Conservation (phyloP, 2,113 vertebrate genomes). For the Hoplias malabaricus region DNA sequence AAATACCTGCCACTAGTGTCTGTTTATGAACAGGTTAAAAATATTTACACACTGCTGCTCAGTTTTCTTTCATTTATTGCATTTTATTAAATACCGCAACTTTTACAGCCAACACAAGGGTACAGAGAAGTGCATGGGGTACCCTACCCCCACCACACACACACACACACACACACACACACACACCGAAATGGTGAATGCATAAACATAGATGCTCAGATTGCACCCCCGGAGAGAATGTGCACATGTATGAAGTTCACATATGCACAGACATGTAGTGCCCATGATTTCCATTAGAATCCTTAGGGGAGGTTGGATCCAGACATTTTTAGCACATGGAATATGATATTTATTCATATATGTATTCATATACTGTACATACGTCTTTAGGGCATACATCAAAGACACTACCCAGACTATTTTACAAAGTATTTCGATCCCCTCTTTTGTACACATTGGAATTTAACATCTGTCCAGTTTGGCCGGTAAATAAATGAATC, state of each 20-base stretch:
- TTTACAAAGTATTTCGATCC: not conserved
- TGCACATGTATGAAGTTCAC: no score
- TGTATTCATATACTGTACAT: not conserved
- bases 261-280: not conserved
- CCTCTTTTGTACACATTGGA: not conserved
- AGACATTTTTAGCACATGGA: conserved; percentile 1
- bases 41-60: no score
- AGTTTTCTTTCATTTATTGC: no score
- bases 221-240: not conserved
- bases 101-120: no score
- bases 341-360: not conserved
- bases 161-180: not conserved
- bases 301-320: not conserved
- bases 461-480: not conserved
- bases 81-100: no score
- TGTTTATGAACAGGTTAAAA: no score
- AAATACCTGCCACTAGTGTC: no score
- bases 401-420: not conserved
- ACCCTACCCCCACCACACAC: not conserved
- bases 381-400: not conserved
- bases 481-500: not conserved
- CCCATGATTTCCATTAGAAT: not conserved
- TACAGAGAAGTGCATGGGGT: not conserved
- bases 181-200: not conserved
- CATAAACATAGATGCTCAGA: not conserved